Base-by-base conservation (phyloP, 2,888 invertebrate genomes). In the Dryobota labecula region DNA sequence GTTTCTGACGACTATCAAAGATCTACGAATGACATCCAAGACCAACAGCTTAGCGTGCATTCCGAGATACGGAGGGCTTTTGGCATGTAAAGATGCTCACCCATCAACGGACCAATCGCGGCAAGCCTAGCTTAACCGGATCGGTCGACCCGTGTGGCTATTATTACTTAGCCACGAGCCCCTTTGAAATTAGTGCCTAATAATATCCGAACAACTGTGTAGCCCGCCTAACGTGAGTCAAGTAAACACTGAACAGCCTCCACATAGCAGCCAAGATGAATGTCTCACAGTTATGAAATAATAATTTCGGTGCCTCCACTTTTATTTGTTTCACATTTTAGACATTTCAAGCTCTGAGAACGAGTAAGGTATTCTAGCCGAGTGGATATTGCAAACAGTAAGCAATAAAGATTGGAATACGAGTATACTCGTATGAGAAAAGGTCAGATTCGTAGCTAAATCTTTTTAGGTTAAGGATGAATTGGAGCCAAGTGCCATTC, bases 241-340 rank as follows among this genome's bases (percentile, higher is more conserved):
- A 62, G 43, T 47, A 41, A 65, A 20, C n/a, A n/a, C n/a, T n/a
- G n/a, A n/a, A n/a, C 54, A 47, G 43, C 2, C 60, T 63, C n/a
- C 64, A 65, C 51, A 69, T 36, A 24, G n/a, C 54, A 49, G 63
- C 63, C 66, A 70, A 64, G 84, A 68, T 63, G 61, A 78, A 83
- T 71, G 56, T 54, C 54, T 47, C 41, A 33, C 47, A 51, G 49
- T 68, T 56, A 76, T 76, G 65, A 73, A 83, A 73, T 73, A 80
- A 76, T 82, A 79, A 83, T 76, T 8, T 43, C 20, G 27, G 38
- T 62, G 57, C 43, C 56, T 61, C 30, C 20, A 43, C 41, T 73
- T 69, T 68, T 78, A 80, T 78, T 82, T 82, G 72, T 68, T 66
- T 66, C 65, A 76, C 49, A 70, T 82, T 76, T 60, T 36, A 65